These are phyloP conservation scores for Tanypteryx hageni DNA, from an alignment of 2,888 invertebrate species.

Conservation along the genomic window DNA sequence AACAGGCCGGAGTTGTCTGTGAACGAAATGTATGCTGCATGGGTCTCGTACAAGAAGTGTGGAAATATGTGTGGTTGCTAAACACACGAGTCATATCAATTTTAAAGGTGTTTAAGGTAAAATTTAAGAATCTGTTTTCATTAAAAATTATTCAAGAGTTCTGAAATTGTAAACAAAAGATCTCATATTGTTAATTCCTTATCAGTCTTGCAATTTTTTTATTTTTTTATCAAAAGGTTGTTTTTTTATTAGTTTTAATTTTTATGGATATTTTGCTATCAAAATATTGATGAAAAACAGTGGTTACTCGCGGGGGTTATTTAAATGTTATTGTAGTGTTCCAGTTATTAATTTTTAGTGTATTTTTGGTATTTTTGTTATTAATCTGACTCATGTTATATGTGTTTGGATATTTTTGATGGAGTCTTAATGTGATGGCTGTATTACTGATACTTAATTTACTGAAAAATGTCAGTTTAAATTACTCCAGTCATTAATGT, in stretches of 20 bases:
- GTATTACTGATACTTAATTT: not conserved
- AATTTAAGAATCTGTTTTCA: not conserved
- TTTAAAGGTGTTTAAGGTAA: not conserved
- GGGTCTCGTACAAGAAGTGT: constrained; percentile 65
- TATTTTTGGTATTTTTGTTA: not conserved
- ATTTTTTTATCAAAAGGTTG: too few relatives aligned
- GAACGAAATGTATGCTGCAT: constrained; percentile 66
- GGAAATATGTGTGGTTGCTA: constrained; percentile 58
- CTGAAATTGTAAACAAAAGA: too few relatives aligned
- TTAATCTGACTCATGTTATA: constrained; percentile 2
- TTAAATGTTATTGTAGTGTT: not conserved
- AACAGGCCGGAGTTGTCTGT: constrained; percentile 66
- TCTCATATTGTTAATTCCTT: too few relatives aligned
- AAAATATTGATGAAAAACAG: too few relatives aligned
- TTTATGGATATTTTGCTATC: too few relatives aligned
- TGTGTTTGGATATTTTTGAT: not conserved
- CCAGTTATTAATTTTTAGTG: not conserved
- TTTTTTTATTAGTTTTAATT: too few relatives aligned
- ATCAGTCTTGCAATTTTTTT: too few relatives aligned
- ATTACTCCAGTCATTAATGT: not conserved
- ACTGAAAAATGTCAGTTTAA: not conserved
- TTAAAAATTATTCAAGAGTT: not conserved
- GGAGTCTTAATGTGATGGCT: not conserved
- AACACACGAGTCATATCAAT: constrained; percentile 29
- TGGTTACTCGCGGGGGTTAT: not conserved